Evolutionary conservation across 2,113 vertebrate species (phyloP), one percentile per base, ranked within the genome.

Genomic region (Phylloscopus whistleri): DNA sequence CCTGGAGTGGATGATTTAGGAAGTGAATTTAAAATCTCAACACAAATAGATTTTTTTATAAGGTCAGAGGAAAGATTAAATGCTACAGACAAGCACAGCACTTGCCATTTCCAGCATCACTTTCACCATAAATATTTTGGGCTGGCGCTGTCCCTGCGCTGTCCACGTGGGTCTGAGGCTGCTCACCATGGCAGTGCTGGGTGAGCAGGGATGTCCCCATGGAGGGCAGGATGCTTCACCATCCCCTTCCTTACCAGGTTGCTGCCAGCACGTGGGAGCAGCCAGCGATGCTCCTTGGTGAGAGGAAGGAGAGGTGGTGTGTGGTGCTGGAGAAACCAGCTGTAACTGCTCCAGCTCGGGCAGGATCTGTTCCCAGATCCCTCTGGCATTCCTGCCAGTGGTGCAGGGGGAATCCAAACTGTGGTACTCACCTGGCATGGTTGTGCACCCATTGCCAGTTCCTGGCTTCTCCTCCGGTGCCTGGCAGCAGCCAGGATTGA

Each of bases 31-130:
- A 94, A 80, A 96, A 96, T 90, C 94, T 93, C 94, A 95, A 93
- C 90, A 85, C 96, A 97, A 96, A 95, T 80, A 96, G 84, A 58
- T 90, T 79, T 90, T 95, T 94, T 94, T 75, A 94, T 95, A 96
- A 97, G 94, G 94, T 96, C 96, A 96, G 76, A 77, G 60, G 91
- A 89, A 91, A 96, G 96, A 95, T 96, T 94, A 96, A 97, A 93
- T 10, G 64, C 83, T 91, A 39, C 89, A 89, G 94, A 74, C 79
- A 90, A 87, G 83, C 78, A 31, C 68, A 63, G 84, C 55, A 31
- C 75, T 89, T 83, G 89, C 93, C 62, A 77, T 55, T 95, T 84
- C 53, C 66, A 95, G 76, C 51, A 26, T 62, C 5, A 1, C 41
- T 85, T 94, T 72, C 16, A 48, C 80, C 59, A 46, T 73, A 64